These are phyloP conservation scores for Tachyglossus aculeatus DNA, from an alignment of 2,797 vertebrate genomes.

Conservation along the genomic window DNA sequence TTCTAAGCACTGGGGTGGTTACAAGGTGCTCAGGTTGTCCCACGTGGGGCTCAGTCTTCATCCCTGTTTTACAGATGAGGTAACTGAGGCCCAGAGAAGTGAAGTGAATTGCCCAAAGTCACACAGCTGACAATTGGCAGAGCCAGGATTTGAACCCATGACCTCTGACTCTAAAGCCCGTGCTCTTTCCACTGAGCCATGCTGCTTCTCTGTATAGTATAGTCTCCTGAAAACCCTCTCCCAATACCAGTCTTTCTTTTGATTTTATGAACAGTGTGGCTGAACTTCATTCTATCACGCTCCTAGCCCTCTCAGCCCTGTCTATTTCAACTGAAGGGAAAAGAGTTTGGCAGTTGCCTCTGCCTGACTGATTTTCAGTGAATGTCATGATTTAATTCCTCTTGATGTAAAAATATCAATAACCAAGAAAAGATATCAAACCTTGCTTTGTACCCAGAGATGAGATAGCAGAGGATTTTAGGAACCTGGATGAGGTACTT, in stretches of 20 bases:
- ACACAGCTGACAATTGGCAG: no score
- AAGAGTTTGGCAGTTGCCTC: conserved; percentile 8
- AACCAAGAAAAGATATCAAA: conserved; percentile 5
- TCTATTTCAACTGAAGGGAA: background rate
- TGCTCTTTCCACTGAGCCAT: no score
- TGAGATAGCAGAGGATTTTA: background rate
- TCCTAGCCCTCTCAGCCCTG: background rate
- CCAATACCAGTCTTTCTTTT: background rate
- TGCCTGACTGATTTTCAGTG: conserved; percentile 25
- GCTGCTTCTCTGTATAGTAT: no score
- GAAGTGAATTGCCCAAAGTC: no score
- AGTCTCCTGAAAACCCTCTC: no score
- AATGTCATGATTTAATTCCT: background rate
- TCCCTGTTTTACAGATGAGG: no score
- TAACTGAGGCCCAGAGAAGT: no score
- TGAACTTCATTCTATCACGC: background rate
- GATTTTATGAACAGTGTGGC: background rate
- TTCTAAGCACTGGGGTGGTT: no score
- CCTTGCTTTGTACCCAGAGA: conserved; percentile 17
- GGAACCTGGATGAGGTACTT: background rate
- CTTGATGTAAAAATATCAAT: conserved; percentile 15
- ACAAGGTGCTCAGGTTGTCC: no score
- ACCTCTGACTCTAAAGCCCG: no score
- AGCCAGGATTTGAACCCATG: no score
- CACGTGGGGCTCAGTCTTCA: no score